Conservation (phyloP, 2,888 invertebrate species). For the Leptopilina drosophilae region DNA sequence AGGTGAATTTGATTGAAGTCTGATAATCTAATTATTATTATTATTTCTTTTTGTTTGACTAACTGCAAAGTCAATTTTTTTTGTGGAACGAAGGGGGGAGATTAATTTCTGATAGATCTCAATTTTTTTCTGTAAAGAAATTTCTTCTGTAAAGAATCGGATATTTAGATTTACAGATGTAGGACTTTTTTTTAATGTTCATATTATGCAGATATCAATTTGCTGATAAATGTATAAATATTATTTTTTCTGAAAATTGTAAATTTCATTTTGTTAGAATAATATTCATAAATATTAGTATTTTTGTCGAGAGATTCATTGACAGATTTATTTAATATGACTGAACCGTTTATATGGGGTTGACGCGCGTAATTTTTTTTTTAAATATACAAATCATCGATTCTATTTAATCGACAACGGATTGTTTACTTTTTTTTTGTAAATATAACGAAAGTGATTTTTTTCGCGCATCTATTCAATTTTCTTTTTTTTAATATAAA, state of each 20-base stretch:
- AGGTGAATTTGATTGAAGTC: slow-evolving; percentile 36
- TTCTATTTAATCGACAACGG: slow-evolving; percentile 42
- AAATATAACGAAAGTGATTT: slow-evolving; percentile 59
- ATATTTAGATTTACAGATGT: slow-evolving; percentile 14
- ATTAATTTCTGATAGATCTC: slow-evolving; percentile 34
- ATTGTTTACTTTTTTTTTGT: slow-evolving; percentile 65
- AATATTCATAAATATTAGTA: slow-evolving; percentile 13
- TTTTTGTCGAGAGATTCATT: slow-evolving; percentile 28
- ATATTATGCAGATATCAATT: slow-evolving; percentile 13
- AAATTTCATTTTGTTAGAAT: slow-evolving; percentile 10
- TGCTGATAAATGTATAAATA: slow-evolving; percentile 29
- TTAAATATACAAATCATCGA: not conserved
- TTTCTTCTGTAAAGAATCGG: slow-evolving; percentile 34
- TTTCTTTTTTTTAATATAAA: slow-evolving; percentile 57
- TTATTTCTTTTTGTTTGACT: not conserved
- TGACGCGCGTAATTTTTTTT: slow-evolving; percentile 47
- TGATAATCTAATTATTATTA: slow-evolving; percentile 29
- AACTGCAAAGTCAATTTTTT: slow-evolving; percentile 21
- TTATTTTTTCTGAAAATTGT: slow-evolving; percentile 28
- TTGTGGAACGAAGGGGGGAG: not conserved
- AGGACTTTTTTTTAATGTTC: slow-evolving; percentile 10
- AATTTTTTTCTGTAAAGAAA: slow-evolving; percentile 35
- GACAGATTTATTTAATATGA: slow-evolving; percentile 43
- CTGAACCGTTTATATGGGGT: slow-evolving; percentile 46
- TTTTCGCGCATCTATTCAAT: slow-evolving; percentile 61